Base-by-base conservation (phyloP, 2,113 vertebrate species). In the Piaya cayana region DNA sequence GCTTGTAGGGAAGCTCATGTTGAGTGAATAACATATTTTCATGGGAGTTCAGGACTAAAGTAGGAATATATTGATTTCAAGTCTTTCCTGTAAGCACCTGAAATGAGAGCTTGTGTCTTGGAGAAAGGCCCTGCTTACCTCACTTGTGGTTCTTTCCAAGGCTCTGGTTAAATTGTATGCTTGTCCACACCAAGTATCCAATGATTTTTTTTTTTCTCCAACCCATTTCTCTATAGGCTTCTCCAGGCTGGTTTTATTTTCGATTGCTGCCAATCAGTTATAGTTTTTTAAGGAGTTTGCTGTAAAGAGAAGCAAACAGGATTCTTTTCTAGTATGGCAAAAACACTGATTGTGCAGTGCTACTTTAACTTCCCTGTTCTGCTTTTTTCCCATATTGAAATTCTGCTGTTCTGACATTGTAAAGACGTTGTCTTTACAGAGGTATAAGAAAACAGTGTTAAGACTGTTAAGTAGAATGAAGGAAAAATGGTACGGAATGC, bases 301-400 rank as follows among this genome's bases (percentile, higher is more conserved):
- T 88, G 29, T 9, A 15, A 92, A 82, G 45, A 84, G 60, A 81
- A 75, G 49, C n/a, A 58, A 68, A 20, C 6, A 16, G 20, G 11
- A 29, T 22, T 47, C 89, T 88, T 94, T 91, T 56, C 47, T 76
- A 47, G 34, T 77, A 68, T 25, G 80, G 6, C 43, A 45, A 59
- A 67, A 86, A 5, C 19, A 17, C 21, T 30, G 39, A 34, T 53
- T 74, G 7, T 65, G 15, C 49, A 39, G 19, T 60, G n/a, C 36
- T 87, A 1, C 42, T 76, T 89, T 79, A 18, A 50, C 37, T 86
- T 87, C 7, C 11, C 3, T 0, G 0, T 59, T 80, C 25, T 3
- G 2, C 29, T 63, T 88, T 88, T 70, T 78, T 88, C 22, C 85
- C 12, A 2, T 52, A 15, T 43, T 42, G 23, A 81, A 77, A 14